Base-by-base conservation (phyloP, 2,113 vertebrate species). In the Meles meles region DNA sequence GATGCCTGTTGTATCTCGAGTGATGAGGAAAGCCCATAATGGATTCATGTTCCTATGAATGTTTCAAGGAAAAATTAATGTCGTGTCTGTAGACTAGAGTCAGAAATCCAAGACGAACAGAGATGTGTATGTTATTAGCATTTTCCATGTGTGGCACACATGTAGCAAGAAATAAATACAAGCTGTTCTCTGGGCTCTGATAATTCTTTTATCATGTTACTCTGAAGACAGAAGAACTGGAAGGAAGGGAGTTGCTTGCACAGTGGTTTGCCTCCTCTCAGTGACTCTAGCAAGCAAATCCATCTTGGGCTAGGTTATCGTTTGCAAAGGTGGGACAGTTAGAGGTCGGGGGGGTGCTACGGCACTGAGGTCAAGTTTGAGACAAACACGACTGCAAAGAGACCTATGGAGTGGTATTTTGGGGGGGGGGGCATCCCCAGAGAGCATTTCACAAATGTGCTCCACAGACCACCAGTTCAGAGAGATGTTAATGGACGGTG, bases 21-120 rank as follows among this genome's bases (percentile, higher is more conserved):
- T 13, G 91, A 79, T 93, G 94, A 96, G 87, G 86, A 96, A 47
- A 83, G 23, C 72, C 57, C 7, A 1, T 59, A 34, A 74, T 95
- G 71, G 49, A 95, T 97, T 92, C 52, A 4, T 84, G 87, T 31
- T 79, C 25, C 31, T 74, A 39, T 44, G 67, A 72, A 79, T 93
- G 39, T 87, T 74, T 88, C 82, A 82, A 57, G 49, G 34, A 93
- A 90, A 88, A 90, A 91, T 96, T 17, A 88, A 90, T 49, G 37
- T 44, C 57, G 42, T 93, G 57, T 55, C 83, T 91, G 37, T 7
- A 12, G 47, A 96, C 93, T 27, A 6, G 37, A 91, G 59, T 77
- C 49, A 63, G 79, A 82, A 94, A 79, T 92, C 55, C 61, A 81
- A 65, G 94, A 25, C 47, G 39, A 90, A 5, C 63, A 77, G 89